phyloP scores from a whole-genome alignment of 2,113 vertebrate genomes.

The Grallaria varia region DNA sequence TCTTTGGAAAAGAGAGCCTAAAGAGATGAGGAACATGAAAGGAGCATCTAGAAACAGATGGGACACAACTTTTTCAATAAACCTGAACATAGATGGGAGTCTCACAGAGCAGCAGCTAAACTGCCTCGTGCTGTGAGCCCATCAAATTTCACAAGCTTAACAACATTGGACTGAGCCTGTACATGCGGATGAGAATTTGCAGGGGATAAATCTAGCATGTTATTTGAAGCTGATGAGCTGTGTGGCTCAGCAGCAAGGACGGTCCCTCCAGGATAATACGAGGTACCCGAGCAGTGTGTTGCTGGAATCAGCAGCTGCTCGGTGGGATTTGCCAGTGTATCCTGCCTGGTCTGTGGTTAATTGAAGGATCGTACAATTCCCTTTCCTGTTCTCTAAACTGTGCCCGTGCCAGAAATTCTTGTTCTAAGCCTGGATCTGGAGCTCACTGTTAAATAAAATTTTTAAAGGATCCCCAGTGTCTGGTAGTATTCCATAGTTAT shows the following conservation, averaged over 20 bases:
- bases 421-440: not conserved
- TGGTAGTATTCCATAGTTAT: not conserved
- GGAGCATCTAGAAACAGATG: constrained; percentile 45
- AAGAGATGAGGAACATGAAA: constrained; percentile 36
- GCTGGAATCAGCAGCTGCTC: not conserved
- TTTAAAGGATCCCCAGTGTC: not conserved
- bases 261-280: not conserved
- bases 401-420: not conserved
- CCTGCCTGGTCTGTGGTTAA: not conserved
- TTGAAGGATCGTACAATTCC: not conserved
- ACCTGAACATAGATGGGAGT: not conserved
- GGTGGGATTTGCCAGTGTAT: fast-evolving
- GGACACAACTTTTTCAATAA: constrained; percentile 53
- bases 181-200: constrained; percentile 7
- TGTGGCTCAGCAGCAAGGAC: not conserved
- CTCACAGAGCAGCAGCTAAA: not conserved
- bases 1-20: constrained; percentile 19
- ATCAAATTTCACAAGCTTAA: constrained; percentile 48
- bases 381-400: not conserved
- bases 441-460: not conserved
- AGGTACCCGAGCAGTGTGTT: not conserved
- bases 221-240: not conserved
- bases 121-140: constrained; percentile 42
- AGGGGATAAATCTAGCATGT: constrained; percentile 25
- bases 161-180: not conserved